phyloP scores from a whole-genome alignment of 1,140 invertebrate genomes.

The Cherax quadricarinatus region DNA sequence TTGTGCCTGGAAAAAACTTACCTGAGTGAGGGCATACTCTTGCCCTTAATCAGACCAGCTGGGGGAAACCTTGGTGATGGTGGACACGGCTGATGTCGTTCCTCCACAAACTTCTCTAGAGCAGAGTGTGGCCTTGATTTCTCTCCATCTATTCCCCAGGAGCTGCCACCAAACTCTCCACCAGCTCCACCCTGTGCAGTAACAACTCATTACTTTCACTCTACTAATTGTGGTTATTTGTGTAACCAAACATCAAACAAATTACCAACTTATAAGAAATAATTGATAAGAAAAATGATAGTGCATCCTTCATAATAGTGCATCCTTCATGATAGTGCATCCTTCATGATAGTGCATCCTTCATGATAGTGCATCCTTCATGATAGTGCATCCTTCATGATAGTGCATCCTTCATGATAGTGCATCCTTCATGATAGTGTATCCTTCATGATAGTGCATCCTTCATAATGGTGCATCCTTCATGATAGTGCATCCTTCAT shows the following conservation, averaged over 20 bases:
- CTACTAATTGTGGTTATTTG: too few relatives aligned
- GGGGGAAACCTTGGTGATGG: slow-evolving; percentile 52
- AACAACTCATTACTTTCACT: not conserved
- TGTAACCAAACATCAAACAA: not conserved
- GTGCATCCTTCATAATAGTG: too few relatives aligned
- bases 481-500: too few relatives aligned
- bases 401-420: too few relatives aligned
- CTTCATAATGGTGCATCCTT: too few relatives aligned
- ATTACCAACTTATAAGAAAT: not conserved
- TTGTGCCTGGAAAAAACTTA: slow-evolving; percentile 76
- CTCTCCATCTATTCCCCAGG: slow-evolving; percentile 70
- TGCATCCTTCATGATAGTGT: too few relatives aligned
- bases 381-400: too few relatives aligned
- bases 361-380: too few relatives aligned
- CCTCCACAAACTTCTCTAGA: slow-evolving; percentile 81
- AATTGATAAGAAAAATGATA: not conserved
- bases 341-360: too few relatives aligned
- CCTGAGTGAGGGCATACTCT: slow-evolving; percentile 96
- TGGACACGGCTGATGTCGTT: slow-evolving; percentile 64
- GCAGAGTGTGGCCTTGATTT: slow-evolving; percentile 82
- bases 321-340: too few relatives aligned
- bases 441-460: too few relatives aligned
- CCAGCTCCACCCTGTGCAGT: not conserved
- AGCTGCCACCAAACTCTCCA: slow-evolving; percentile 71
- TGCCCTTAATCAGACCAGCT: slow-evolving; percentile 87